Evolutionary conservation across 2,113 vertebrate species (phyloP), one percentile per base, ranked within the genome.

Genomic region (Pithys albifrons): DNA sequence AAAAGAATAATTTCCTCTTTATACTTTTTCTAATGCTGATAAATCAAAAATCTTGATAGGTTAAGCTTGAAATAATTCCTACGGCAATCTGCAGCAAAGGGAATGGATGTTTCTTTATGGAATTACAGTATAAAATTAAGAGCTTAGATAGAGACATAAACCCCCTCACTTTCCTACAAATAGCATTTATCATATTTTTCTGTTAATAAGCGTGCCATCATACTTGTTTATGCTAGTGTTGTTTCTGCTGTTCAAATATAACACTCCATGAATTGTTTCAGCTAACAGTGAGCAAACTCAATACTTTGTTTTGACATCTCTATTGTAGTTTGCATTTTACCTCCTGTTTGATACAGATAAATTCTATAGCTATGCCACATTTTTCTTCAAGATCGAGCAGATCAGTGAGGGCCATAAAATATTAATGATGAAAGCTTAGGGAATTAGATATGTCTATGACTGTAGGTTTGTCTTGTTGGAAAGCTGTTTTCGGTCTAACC

Each of bases 351-450:
- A 86, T 72, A 90, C 45, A 95, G 77, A 93, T 93, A 81, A 95
- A 96, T 98, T 95, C 95, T 96, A 91, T 94, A 96, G 89, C 73
- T 91, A 14, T 17, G 78, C 51, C 43, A 97, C 95, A 97, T 97
- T 97, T 98, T 98, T 98, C 97, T 97, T 97, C 97, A 95, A 95
- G 97, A 98, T 33, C 93, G 93, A 93, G 95, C 95, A 95, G 78
- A 90, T 97, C 96, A 96, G 96, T 95, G 93, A 96, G 65, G 65
- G 61, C 95, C 93, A 98, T 99, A 98, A 98, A 99, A 98, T 98
- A 99, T 98, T 98, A 97, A 98, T 97, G 82, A 95, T 89, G 89
- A 98, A 98, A 96, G 93, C 96, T 94, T 89, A 96, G 93, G 97
- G 88, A 97, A 96, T 97, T 97, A 92, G 48, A 91, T 96, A 51